Base-by-base conservation (phyloP, 2,888 invertebrate species). In the Hydrotaea cyrtoneurina region DNA sequence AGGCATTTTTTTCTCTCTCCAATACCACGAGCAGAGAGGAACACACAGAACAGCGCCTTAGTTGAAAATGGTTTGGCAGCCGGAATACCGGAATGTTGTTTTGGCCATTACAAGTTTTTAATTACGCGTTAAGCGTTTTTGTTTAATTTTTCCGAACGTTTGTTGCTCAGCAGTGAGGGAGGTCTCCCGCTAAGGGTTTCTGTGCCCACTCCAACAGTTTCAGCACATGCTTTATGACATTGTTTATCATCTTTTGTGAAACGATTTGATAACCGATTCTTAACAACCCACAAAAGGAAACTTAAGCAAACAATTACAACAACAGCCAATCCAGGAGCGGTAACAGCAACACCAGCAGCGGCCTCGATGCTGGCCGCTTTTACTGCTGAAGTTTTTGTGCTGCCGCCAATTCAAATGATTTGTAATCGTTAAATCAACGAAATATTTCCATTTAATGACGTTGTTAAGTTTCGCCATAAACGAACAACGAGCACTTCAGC, bases 111-210 rank as follows among this genome's bases (percentile, higher is more conserved):
- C 78, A 81, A 84, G 72, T 82, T 83, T 83, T 86, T 83, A 80
- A 80, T 83, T 80, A 83, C 71, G 77, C 80, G 83, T 78, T 82
- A 82, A 85, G 71, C 78, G 72, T 80, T 86, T 83, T 86, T 83
- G 39, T 78, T 72, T 46, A 71, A 75, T 46, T 81, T 74, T 46
- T 21, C 55, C 31, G 66, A 21, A 59, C 17, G 53, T 55, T 17
- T 53, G 39, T 43, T 15, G 55, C 66, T 53, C 19, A 53, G 3
- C 23, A n/a, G 55, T 17, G 11, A 21, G 7, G 10, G 17, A 21
- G 7, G 10, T 2, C 53, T 53, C 17, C n/a, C 7, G 50, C 50
- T 50, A 50, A n/a, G 50, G 5, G n/a, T 2, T 15, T n/a, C 50
- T n/a, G 2, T n/a, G n/a, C 1, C 11, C 43, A 7, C 13, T 43